Evolutionary conservation across 2,113 vertebrate genomes (phyloP), one percentile per base, ranked within the genome.

Genomic region (Elaphurus davidianus): DNA sequence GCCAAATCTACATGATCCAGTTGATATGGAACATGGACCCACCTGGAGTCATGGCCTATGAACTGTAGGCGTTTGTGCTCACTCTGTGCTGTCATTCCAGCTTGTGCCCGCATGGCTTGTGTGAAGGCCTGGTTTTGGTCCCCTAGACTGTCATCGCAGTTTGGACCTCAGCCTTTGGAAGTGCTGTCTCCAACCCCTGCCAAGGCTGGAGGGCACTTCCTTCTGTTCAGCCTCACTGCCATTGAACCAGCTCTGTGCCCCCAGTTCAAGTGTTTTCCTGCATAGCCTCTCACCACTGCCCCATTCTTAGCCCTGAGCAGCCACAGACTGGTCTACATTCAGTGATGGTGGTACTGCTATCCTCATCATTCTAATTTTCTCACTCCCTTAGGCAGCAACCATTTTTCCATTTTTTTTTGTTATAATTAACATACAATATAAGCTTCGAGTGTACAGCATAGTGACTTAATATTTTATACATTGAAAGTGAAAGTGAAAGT

Each of bases 281-380:
- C 84, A 40, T 19, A 17, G 93, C 64, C 76, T 87, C 59, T 92
- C 40, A 15, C 27, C 12, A 0, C 7, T 0, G 6, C 52, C 1
- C 64, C 5, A 12, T 11, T n/a, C 47, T 40, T 16, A 17, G 47
- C 40, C 43, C 36, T 4, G 3, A 2, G 7, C 25, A 33, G 55
- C 50, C 21, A 16, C 10, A 3, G 3, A 64, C 23, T 14, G 40
- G 13, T 43, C 50, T 1, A 0, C 4, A 19, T 47, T 30, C 40
- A 1, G 0, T 14, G 23, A 6, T 9, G 59, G 7, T 1, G 7
- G 45, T 11, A 8, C 25, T 19, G 14, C 78, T 50, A 17, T 30
- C 82, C 74, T 43, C 36, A 5, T 16, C 30, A 2, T 62, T 79
- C 59, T 14, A 0, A 33, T 16, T 23, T 28, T 25, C 30, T 71